Percentiles rank a stretch among this genome's conserved stretches.
These are phyloP conservation scores for Pterocles orientalis DNA, from an alignment of 2,113 vertebrate species.

Conservation along the genomic window DNA sequence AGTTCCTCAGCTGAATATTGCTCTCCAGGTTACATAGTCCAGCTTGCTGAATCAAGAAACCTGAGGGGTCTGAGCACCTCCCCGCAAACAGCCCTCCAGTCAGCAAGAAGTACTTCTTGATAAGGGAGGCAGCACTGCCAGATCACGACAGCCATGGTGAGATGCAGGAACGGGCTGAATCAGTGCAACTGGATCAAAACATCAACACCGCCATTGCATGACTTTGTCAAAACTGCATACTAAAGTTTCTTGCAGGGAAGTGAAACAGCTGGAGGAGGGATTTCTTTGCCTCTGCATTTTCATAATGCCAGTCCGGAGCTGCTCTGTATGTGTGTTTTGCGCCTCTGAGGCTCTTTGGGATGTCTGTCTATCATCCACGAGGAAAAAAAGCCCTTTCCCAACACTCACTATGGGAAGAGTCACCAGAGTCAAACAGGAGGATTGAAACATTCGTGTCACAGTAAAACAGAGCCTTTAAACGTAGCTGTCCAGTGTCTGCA, in stretches of 20 bases:
- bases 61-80: background rate
- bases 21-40: background rate
- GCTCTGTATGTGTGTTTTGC: background rate
- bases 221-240: background rate
- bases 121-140: background rate
- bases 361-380: background rate
- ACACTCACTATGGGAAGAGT: background rate
- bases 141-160: background rate
- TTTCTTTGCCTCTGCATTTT: background rate
- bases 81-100: background rate
- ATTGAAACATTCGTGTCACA: background rate
- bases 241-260: background rate
- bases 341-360: background rate
- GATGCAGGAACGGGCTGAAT: background rate
- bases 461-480: background rate
- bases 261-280: background rate
- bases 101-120: background rate
- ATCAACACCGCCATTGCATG: accelerated
- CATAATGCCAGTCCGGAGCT: background rate
- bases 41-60: background rate
- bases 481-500: background rate
- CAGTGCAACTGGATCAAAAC: background rate
- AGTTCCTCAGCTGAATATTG: background rate
- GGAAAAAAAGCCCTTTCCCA: background rate
- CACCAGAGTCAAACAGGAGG: background rate